A percentile compares a stretch with the other conserved stretches of the same genome.
Conservation (phyloP, 2,888 invertebrate species). For the Schizaphis graminum region DNA sequence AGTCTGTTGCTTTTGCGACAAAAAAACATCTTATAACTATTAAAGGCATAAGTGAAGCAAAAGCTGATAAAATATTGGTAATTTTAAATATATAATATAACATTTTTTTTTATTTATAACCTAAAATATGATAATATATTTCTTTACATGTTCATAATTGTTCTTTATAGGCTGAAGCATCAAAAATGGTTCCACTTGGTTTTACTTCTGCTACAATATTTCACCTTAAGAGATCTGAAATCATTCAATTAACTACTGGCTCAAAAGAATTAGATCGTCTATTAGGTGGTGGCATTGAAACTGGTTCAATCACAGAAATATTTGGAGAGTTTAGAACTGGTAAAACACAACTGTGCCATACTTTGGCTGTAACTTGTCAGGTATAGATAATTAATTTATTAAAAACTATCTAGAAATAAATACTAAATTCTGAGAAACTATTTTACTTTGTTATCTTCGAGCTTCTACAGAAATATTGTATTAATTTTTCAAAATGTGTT, state of each 20-base stretch:
- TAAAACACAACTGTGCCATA: constrained; percentile 97
- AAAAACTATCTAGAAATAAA: not conserved
- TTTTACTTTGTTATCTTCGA: not conserved
- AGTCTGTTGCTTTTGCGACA: constrained; percentile 94
- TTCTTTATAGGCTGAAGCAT: constrained; percentile 80
- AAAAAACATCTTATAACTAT: constrained; percentile 89
- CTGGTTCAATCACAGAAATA: constrained; percentile 97
- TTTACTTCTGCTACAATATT: constrained; percentile 98
- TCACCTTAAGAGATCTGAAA: constrained; percentile 94
- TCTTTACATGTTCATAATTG: not conserved
- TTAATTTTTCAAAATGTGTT: not conserved
- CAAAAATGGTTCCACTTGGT: constrained; percentile 95
- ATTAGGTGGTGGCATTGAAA: constrained; percentile 96
- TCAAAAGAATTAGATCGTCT: constrained; percentile 94
- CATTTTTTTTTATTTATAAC: not conserved
- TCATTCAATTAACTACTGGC: constrained; percentile 94
- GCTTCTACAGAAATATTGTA: not conserved
- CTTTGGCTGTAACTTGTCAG: constrained; percentile 97
- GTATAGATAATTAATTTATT: constrained; percentile 71
- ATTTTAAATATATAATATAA: not conserved
- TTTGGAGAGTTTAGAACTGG: constrained; percentile 99
- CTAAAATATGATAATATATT: not conserved
- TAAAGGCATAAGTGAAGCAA: constrained; percentile 97
- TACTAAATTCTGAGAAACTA: not conserved
- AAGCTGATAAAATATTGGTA: constrained; percentile 92